These are phyloP conservation scores for Sepiola atlantica DNA, from an alignment of 2,888 invertebrate species.

Conservation along the genomic window DNA sequence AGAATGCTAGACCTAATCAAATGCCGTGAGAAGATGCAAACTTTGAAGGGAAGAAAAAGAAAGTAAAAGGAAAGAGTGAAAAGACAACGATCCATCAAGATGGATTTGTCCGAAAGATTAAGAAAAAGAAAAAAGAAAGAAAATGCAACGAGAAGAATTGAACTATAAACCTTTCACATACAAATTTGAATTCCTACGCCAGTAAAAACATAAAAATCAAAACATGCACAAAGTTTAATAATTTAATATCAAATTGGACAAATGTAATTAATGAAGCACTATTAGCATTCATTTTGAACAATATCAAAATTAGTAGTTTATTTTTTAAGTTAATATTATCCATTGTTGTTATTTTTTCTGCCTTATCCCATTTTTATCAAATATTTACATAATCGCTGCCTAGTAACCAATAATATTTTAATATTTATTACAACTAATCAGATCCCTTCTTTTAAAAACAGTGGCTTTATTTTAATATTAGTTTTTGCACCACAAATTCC, in stretches of 20 bases:
- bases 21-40: slow-evolving; percentile 33
- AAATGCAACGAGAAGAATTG: neutral
- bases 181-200: neutral
- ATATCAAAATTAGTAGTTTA: neutral
- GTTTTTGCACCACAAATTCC: too few relatives aligned
- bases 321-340: too few relatives aligned
- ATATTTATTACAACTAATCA: too few relatives aligned
- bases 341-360: too few relatives aligned
- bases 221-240: neutral
- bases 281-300: neutral
- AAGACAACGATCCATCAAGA: slow-evolving; percentile 13
- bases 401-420: too few relatives aligned
- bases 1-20: slow-evolving; percentile 42
- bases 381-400: too few relatives aligned
- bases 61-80: slow-evolving; percentile 43
- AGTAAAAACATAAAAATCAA: neutral
- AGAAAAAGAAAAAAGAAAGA: slow-evolving; percentile 38
- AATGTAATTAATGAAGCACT: neutral
- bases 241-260: neutral
- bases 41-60: slow-evolving; percentile 47
- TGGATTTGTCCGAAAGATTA: slow-evolving; percentile 23
- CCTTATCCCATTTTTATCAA: too few relatives aligned
- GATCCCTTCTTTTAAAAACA: too few relatives aligned
- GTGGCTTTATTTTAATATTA: too few relatives aligned
- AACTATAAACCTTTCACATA: neutral